These are phyloP conservation scores for Oxyura jamaicensis DNA, from an alignment of 2,113 vertebrate species.

Conservation along the genomic window DNA sequence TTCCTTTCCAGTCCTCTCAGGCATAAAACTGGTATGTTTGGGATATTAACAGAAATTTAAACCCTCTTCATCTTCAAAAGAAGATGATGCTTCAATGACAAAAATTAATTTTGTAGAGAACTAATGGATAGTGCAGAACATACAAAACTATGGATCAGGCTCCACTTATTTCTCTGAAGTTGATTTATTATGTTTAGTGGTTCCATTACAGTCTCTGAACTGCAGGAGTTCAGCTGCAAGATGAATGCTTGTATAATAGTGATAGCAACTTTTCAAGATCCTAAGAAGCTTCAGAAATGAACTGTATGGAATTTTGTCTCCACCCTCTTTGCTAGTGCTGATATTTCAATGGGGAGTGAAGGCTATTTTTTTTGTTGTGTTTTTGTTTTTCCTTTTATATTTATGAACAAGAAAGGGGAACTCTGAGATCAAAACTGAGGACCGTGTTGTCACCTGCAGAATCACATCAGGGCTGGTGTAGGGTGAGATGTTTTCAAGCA, in stretches of 20 bases:
- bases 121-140: not conserved
- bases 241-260: not conserved
- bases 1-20: not conserved
- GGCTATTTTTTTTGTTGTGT: not conserved
- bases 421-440: not conserved
- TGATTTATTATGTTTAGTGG: not conserved
- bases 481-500: not conserved
- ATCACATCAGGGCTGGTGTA: not conserved
- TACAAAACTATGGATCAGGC: not conserved
- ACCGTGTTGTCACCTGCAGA: not conserved
- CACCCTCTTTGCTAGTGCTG: fast-evolving
- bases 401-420: not conserved
- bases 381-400: not conserved
- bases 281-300: not conserved
- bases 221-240: not conserved
- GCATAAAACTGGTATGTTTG: not conserved
- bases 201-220: not conserved
- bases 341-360: not conserved
- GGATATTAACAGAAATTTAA: not conserved
- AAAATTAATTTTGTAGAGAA: not conserved
- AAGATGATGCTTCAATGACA: not conserved
- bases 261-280: not conserved
- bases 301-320: not conserved
- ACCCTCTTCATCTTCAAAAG: not conserved
- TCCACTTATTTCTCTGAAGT: not conserved